Percentiles rank a stretch among this genome's conserved stretches.
Conservation (phyloP, 2,888 invertebrate genomes). For the Dasypogon diadema region DNA sequence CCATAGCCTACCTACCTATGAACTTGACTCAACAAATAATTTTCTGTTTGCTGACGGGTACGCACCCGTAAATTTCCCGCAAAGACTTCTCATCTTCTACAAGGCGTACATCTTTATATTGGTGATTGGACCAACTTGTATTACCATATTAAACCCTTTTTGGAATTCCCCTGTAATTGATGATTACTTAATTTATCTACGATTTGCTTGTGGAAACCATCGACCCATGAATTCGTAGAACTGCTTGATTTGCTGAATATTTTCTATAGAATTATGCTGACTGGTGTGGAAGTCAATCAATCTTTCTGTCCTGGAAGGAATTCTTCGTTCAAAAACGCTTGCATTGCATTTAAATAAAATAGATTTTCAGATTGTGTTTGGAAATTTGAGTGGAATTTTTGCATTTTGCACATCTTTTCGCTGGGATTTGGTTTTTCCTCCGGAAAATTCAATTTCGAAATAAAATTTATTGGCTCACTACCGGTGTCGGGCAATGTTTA, state of each 20-base stretch:
- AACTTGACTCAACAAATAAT: background rate
- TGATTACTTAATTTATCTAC: conserved; percentile 5
- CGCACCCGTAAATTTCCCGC: background rate
- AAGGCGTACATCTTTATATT: background rate
- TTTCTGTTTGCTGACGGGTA: background rate
- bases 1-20: too few relatives aligned
- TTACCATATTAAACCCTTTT: conserved; percentile 14
- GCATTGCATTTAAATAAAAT: background rate
- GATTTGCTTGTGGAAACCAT: background rate
- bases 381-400: conserved; percentile 3
- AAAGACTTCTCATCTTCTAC: background rate
- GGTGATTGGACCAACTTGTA: background rate
- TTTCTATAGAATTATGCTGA: background rate
- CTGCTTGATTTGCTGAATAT: background rate
- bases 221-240: background rate
- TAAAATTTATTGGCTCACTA: too few relatives aligned
- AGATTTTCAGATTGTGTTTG: background rate
- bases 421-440: too few relatives aligned
- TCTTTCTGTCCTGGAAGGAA: background rate
- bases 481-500: too few relatives aligned
- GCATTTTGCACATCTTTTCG: background rate
- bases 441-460: too few relatives aligned
- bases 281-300: background rate
- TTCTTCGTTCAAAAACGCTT: background rate
- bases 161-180: background rate